Base-by-base conservation (phyloP, 53 echinoderm and acorn worm species). In the Arbacia lixula region DNA sequence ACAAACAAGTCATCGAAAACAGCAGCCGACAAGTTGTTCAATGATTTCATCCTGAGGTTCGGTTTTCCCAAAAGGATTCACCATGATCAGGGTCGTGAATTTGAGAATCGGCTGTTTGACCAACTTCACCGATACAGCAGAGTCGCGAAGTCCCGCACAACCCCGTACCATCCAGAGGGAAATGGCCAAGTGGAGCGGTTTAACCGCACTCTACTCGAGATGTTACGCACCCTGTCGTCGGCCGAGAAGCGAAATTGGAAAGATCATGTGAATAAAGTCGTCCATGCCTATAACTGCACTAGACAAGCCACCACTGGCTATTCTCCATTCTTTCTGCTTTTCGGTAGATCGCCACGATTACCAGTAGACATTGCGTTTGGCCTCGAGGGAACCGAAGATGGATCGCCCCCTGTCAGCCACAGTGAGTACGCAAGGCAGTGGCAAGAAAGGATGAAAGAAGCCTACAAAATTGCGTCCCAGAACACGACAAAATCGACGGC, bases 231-330 rank as follows among this genome's bases (percentile, higher is more conserved):
- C 16, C 87, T 89, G 8, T 33, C 72, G 11, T 66, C 76, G 1
- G 50, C 68, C 12, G 22, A 83, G 36, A 84, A 72, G n/a, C 49
- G 35, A 0, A 68, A 76, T 49, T 93, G 87, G 89, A 83, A 74
- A 46, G 84, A 87, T 5, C 52, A 60, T 43, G 34, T 75, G 49
- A 84, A 79, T 62, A 90, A 87, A 43, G 79, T 78, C 40, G 85
- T 87, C 28, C 93, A 93, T 85, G 90, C 90, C n/a, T 90, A 89
- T 24, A 92, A 92, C 36, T n/a, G n/a, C n/a, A 92, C 92, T 0
- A 62, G 55, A 12, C 73, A 65, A 36, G 86, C 76, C 22, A 41
- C 84, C 16, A 93, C 87, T 20, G 87, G 82, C 19, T 88, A 74
- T 64, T 84, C 76, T 31, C 88, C 88, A 12, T 73, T 72, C 63